These are phyloP conservation scores for Drosophila nr. perissopoda DNA, from an alignment of 2,888 invertebrate genomes.

Conservation along the genomic window DNA sequence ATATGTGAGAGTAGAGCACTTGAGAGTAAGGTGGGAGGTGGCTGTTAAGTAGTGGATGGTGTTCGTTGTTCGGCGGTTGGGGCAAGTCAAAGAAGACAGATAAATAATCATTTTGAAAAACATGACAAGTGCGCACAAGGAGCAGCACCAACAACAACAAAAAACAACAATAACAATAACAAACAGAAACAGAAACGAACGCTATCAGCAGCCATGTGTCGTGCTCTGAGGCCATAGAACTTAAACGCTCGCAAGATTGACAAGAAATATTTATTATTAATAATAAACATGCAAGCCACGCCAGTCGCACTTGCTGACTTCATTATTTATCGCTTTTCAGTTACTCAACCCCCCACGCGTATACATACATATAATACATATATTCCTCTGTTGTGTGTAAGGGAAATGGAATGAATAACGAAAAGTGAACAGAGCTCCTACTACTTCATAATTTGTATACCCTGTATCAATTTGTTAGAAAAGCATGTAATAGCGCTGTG, in stretches of 20 bases:
- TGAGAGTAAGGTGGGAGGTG: not conserved
- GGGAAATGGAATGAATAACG: slow-evolving; percentile 45
- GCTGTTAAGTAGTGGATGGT: slow-evolving; percentile 2
- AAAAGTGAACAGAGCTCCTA: slow-evolving; percentile 14
- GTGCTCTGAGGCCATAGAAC: slow-evolving; percentile 64
- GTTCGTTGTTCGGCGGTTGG: not conserved
- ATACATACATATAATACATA: not conserved
- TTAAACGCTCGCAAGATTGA: slow-evolving; percentile 71
- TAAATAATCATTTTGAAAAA: slow-evolving; percentile 64
- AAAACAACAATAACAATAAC: slow-evolving; percentile 15
- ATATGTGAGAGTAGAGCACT: slow-evolving; percentile 19
- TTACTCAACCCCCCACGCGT: not conserved
- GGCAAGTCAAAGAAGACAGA: slow-evolving; percentile 51
- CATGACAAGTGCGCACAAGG: slow-evolving; percentile 63
- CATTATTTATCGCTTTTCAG: slow-evolving; percentile 78
- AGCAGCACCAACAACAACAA: slow-evolving; percentile 20
- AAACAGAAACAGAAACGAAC: slow-evolving; percentile 7
- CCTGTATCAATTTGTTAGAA: not conserved
- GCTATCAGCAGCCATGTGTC: slow-evolving; percentile 48
- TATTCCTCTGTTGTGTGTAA: not conserved
- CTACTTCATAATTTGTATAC: slow-evolving; percentile 13
- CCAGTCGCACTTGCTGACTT: slow-evolving; percentile 78
- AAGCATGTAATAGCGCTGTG: not conserved
- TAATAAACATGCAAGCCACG: slow-evolving; percentile 78
- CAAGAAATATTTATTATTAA: slow-evolving; percentile 79